Conservation (phyloP, 2,888 invertebrate genomes). For the Rhagonycha lutea region DNA sequence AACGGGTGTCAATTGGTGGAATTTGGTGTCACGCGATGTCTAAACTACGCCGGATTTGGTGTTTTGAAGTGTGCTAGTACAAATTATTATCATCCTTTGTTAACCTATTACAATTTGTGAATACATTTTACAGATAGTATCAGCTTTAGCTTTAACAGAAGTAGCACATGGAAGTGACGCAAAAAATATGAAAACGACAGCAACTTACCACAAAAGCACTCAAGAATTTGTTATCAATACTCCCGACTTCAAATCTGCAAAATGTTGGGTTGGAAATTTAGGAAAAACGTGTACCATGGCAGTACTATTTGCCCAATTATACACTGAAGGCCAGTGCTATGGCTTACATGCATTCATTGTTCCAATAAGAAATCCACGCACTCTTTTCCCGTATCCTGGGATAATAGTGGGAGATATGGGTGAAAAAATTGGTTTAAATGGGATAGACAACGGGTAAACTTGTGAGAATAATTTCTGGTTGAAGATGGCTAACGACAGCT, state of each 20-base stretch:
- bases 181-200: conserved; percentile 86
- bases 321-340: conserved; percentile 77
- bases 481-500: background rate
- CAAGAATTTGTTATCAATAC: conserved; percentile 87
- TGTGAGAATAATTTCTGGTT: background rate
- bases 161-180: conserved; percentile 94
- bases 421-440: conserved; percentile 88
- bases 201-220: conserved; percentile 78
- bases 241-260: conserved; percentile 93
- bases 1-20: no score
- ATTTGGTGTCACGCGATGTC: no score
- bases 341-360: conserved; percentile 91
- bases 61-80: no score
- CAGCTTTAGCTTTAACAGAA: conserved; percentile 91
- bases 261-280: conserved; percentile 95
- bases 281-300: conserved; percentile 85
- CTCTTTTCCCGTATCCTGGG: conserved; percentile 78
- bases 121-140: conserved; percentile 63
- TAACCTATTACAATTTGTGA: no score
- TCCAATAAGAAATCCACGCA: conserved; percentile 79
- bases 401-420: conserved; percentile 93
- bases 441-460: conserved; percentile 88
- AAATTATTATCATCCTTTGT: no score
- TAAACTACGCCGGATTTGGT: no score
- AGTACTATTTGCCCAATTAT: conserved; percentile 86